A percentile compares a stretch with the other conserved stretches of the same genome.
phyloP scores from a whole-genome alignment of 2,888 invertebrate genomes.

The Acanthosepion esculentum region DNA sequence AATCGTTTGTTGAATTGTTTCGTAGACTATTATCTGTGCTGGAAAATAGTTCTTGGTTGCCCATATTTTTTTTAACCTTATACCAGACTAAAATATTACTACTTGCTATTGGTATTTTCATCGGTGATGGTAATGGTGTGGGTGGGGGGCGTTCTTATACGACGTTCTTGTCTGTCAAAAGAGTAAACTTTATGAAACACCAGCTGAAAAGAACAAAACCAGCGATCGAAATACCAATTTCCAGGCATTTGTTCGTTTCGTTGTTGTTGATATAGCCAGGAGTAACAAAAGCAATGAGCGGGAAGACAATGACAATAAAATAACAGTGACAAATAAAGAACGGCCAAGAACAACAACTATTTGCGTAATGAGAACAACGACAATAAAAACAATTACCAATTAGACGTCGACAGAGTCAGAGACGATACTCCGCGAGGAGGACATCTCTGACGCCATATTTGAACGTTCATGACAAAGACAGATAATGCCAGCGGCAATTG shows the following conservation, averaged over 20 bases:
- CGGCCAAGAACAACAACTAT: slow-evolving; percentile 6
- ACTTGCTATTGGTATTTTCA: too few relatives aligned
- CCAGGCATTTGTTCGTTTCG: background rate
- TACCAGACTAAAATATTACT: too few relatives aligned
- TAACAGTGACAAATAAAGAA: background rate
- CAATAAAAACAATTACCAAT: background rate
- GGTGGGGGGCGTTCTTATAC: too few relatives aligned
- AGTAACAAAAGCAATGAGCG: background rate
- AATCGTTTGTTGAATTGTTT: too few relatives aligned
- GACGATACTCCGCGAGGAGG: background rate
- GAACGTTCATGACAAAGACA: background rate
- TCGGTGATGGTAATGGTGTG: too few relatives aligned
- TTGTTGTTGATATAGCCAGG: background rate
- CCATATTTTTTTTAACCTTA: too few relatives aligned
- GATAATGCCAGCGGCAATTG: background rate
- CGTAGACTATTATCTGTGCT: too few relatives aligned
- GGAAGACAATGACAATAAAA: background rate
- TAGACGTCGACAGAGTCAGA: background rate
- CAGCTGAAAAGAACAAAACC: background rate
- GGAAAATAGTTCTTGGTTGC: too few relatives aligned
- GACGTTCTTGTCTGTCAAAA: too few relatives aligned
- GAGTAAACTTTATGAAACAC: background rate
- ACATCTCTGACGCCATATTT: slow-evolving; percentile 33
- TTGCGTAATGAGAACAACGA: background rate
- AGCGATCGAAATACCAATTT: background rate